phyloP scores from a whole-genome alignment of 2,888 invertebrate species.

The Labia minor region DNA sequence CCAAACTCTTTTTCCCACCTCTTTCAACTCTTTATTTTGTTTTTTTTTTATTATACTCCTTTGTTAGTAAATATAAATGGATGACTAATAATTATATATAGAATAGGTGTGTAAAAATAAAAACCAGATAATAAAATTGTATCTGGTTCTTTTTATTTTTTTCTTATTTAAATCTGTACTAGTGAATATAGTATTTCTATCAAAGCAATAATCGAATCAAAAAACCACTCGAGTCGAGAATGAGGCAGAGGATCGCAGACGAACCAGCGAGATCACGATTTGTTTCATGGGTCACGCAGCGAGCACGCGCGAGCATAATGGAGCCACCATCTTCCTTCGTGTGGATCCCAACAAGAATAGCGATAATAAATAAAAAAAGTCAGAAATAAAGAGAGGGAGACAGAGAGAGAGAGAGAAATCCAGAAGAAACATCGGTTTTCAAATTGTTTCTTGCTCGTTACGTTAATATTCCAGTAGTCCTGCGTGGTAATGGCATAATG shows the following conservation, averaged over 20 bases:
- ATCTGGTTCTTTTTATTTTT: too few relatives aligned
- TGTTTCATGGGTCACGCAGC: constrained; percentile 13
- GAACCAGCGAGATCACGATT: not conserved
- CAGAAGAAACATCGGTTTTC: not conserved
- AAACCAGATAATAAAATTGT: too few relatives aligned
- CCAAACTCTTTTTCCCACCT: too few relatives aligned
- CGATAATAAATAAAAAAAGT: not conserved
- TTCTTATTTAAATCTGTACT: too few relatives aligned
- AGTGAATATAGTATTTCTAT: not conserved
- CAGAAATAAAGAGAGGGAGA: not conserved
- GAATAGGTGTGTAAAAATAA: too few relatives aligned
- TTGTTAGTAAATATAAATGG: too few relatives aligned
- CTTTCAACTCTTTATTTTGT: too few relatives aligned
- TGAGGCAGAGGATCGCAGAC: not conserved
- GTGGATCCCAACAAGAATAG: constrained; percentile 1
- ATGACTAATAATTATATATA: too few relatives aligned
- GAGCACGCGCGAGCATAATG: constrained; percentile 13
- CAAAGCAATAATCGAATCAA: not conserved
- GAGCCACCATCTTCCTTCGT: constrained; percentile 2
- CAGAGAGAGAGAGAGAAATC: not conserved
- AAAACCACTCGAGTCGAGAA: not conserved
- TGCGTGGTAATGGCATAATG: not conserved
- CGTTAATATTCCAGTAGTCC: constrained; percentile 13
- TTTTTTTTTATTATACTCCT: too few relatives aligned
- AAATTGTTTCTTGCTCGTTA: constrained; percentile 13